These are phyloP conservation scores for Microctenopoma steveboyesi DNA, from an alignment of 2,797 vertebrate species.

Conservation along the genomic window DNA sequence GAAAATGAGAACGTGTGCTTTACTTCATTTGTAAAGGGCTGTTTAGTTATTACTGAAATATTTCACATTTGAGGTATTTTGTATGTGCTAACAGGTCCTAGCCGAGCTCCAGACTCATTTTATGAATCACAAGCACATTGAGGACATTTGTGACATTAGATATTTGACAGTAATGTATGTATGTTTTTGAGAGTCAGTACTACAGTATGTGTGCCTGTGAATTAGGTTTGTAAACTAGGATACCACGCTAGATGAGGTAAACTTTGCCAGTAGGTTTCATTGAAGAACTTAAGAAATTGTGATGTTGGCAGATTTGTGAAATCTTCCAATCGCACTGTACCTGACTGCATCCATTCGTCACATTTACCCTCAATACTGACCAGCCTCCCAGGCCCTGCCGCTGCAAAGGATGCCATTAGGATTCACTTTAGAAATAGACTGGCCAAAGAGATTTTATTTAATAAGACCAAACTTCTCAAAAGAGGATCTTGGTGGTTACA, in stretches of 20 bases:
- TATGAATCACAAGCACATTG: conserved; percentile 1
- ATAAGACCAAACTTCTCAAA: too few relatives aligned
- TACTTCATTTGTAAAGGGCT: neutral
- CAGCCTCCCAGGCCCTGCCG: neutral
- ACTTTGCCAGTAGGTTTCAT: too few relatives aligned
- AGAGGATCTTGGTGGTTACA: too few relatives aligned
- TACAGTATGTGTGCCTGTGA: conserved; percentile 1
- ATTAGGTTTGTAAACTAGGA: neutral
- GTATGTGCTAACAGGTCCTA: neutral
- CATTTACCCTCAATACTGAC: too few relatives aligned
- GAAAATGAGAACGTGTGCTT: conserved; percentile 14
- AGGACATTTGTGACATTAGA: neutral
- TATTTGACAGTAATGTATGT: neutral
- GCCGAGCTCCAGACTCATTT: neutral
- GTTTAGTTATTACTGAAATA: neutral
- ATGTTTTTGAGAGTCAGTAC: conserved; percentile 16
- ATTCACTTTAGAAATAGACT: neutral
- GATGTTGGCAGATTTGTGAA: too few relatives aligned
- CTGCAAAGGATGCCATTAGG: neutral
- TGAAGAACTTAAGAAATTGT: too few relatives aligned
- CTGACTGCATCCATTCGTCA: neutral
- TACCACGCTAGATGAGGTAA: conserved; percentile 8
- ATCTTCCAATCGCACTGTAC: neutral
- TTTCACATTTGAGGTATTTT: neutral
- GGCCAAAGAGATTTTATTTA: too few relatives aligned